Evolutionary conservation across 1,140 invertebrate genomes (phyloP).

Genomic region (Thereuonema tuberculata): DNA sequence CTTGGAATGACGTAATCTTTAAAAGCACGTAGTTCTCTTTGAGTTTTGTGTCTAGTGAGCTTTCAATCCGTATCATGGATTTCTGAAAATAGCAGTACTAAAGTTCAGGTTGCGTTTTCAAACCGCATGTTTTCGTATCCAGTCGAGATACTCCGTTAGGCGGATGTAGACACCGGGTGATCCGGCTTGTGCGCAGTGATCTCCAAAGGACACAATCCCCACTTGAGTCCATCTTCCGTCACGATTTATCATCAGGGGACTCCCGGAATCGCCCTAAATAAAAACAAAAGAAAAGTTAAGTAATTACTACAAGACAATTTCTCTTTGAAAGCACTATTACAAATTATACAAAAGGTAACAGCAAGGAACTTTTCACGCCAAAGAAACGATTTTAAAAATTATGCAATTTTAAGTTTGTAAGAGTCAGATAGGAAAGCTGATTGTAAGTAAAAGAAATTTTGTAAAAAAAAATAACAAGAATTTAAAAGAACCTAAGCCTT

Average conservation of each 20-base stretch:
- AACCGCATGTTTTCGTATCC: conserved; percentile 48
- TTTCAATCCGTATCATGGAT: too few relatives aligned
- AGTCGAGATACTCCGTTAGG: conserved; percentile 52
- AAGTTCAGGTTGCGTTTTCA: neutral
- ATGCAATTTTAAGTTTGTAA: too few relatives aligned
- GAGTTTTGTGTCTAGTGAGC: too few relatives aligned
- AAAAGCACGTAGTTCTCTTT: too few relatives aligned
- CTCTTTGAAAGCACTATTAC: neutral
- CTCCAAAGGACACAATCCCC: conserved; percentile 80
- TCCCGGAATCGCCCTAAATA: conserved; percentile 53
- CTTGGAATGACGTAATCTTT: too few relatives aligned
- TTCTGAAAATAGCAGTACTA: neutral
- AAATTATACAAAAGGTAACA: neutral
- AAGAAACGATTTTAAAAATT: conserved; percentile 4
- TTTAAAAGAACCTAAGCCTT: too few relatives aligned
- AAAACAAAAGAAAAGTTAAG: conserved; percentile 8
- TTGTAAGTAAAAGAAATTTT: too few relatives aligned
- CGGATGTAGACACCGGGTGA: conserved; percentile 67
- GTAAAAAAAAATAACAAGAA: too few relatives aligned
- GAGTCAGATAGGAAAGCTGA: too few relatives aligned
- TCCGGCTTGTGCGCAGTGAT: conserved; percentile 74
- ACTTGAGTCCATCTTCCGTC: conserved; percentile 64
- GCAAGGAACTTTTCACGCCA: neutral
- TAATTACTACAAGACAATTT: too few relatives aligned
- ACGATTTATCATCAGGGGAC: conserved; percentile 64